phyloP scores from a whole-genome alignment of 2,888 invertebrate genomes.

The Xanthia icteritia region DNA sequence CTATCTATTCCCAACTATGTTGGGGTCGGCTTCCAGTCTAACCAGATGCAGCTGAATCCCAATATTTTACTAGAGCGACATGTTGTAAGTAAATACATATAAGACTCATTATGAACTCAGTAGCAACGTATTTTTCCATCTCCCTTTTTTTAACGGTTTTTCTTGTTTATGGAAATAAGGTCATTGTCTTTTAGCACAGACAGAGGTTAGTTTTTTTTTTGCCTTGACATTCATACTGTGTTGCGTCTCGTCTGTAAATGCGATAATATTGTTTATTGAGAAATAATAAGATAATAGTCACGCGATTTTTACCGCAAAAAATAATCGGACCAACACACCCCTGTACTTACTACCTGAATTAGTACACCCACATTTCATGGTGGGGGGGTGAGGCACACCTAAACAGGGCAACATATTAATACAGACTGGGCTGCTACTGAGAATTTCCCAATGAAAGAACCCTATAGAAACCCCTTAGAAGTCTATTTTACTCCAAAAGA shows the following conservation, averaged over 20 bases:
- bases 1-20: neutral
- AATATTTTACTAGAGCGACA: neutral
- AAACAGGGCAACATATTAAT: too few relatives aligned
- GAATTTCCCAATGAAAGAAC: neutral
- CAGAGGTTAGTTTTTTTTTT: slow-evolving; percentile 34
- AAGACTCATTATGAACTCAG: neutral
- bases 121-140: slow-evolving; percentile 16
- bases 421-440: neutral
- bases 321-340: too few relatives aligned
- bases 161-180: slow-evolving; percentile 43
- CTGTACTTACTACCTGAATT: too few relatives aligned
- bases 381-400: too few relatives aligned
- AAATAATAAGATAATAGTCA: neutral
- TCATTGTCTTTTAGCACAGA: slow-evolving; percentile 50
- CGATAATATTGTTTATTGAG: slow-evolving; percentile 15
- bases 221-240: slow-evolving; percentile 55
- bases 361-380: too few relatives aligned
- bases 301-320: too few relatives aligned
- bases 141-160: neutral
- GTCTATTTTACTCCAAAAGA: neutral
- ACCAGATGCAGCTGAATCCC: neutral
- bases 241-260: neutral
- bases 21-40: neutral
- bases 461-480: neutral
- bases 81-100: neutral